Conservation (phyloP, 2,888 invertebrate species). For the Heterodera filipjevi region DNA sequence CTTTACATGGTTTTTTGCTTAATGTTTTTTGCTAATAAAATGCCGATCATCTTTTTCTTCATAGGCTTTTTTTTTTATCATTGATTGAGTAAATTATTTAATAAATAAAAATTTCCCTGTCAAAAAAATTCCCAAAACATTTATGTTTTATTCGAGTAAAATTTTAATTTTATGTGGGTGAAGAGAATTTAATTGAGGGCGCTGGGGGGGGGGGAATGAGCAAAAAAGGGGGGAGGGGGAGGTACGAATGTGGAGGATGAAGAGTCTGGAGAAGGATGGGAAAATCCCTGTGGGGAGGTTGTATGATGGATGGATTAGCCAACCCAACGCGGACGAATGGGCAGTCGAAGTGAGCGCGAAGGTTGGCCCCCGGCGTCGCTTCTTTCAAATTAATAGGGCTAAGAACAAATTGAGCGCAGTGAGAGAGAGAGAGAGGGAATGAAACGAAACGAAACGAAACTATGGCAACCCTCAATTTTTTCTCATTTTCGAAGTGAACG, state of each 20-base stretch:
- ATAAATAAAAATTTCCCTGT: too few relatives aligned
- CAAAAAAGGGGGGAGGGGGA: not conserved
- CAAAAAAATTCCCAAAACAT: too few relatives aligned
- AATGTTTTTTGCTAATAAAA: too few relatives aligned
- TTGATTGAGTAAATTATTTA: too few relatives aligned
- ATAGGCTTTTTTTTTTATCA: too few relatives aligned
- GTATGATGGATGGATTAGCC: not conserved
- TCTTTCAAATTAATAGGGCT: not conserved
- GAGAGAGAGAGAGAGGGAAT: not conserved
- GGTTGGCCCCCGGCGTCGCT: not conserved
- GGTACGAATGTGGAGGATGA: not conserved
- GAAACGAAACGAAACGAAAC: not conserved
- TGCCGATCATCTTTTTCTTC: too few relatives aligned
- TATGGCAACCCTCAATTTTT: not conserved
- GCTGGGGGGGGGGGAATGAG: not conserved
- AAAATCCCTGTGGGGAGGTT: not conserved
- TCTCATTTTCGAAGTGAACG: not conserved
- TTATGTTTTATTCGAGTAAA: too few relatives aligned
- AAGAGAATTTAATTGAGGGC: too few relatives aligned
- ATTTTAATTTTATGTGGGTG: too few relatives aligned
- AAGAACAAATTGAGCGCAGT: not conserved
- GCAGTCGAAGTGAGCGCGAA: not conserved
- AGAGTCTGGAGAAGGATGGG: not conserved
- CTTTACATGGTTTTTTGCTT: not conserved
- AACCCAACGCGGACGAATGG: not conserved